Evolutionary conservation across 2,888 invertebrate species (phyloP).

Genomic region (Muscina levida): DNA sequence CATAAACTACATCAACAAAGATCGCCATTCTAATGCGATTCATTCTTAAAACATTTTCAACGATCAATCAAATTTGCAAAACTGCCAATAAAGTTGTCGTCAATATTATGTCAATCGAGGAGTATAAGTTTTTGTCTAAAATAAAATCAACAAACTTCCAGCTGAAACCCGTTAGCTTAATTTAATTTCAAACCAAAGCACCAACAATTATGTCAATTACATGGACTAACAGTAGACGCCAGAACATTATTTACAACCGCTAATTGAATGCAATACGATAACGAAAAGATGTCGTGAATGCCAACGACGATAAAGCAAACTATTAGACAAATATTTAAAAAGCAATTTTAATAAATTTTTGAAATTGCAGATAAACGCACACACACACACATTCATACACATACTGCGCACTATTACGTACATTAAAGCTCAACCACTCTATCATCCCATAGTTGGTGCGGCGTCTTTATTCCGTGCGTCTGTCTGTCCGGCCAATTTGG

Average conservation of each 20-base stretch:
- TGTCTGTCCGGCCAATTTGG: conserved; percentile 1
- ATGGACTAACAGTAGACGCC: conserved; percentile 4
- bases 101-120: conserved; percentile 2
- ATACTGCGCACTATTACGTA: too few relatives aligned
- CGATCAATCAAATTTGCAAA: conserved; percentile 4
- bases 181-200: conserved; percentile 20
- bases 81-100: conserved; percentile 11
- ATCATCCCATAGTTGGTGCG: conserved; percentile 4
- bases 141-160: background rate
- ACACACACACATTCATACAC: too few relatives aligned
- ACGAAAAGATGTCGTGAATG: conserved; percentile 53
- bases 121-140: background rate
- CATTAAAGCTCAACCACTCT: conserved; percentile 20
- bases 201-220: conserved; percentile 55
- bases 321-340: conserved; percentile 50
- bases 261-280: conserved; percentile 54
- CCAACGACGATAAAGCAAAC: conserved; percentile 42
- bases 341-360: conserved; percentile 62
- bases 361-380: conserved; percentile 45
- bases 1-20: too few relatives aligned
- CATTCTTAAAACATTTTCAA: background rate
- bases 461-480: background rate
- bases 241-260: conserved; percentile 38
- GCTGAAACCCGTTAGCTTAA: background rate
- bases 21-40: too few relatives aligned